phyloP scores from a whole-genome alignment of 1,140 invertebrate genomes.

The Trialeurodes vaporariorum region DNA sequence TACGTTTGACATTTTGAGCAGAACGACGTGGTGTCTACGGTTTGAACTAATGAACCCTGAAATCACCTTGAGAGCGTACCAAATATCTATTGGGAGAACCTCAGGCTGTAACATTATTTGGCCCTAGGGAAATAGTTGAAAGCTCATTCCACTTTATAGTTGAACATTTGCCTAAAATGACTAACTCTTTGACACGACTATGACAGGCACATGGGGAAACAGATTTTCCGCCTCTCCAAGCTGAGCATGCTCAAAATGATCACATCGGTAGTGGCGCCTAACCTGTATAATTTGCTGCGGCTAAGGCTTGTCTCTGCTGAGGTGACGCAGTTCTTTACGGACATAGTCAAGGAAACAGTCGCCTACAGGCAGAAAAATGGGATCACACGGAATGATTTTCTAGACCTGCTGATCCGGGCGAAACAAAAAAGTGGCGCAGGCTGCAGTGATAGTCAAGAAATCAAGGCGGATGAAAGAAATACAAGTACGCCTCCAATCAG shows the following conservation, averaged over 20 bases:
- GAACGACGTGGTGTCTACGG: too few species aligned
- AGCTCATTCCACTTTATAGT: too few species aligned
- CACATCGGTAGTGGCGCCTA: conserved; percentile 7
- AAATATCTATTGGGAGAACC: too few species aligned
- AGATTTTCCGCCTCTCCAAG: conserved; percentile 20
- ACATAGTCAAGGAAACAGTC: conserved; percentile 35
- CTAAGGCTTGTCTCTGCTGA: conserved; percentile 17
- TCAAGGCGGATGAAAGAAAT: conserved; percentile 30
- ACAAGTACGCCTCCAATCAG: conserved; percentile 38
- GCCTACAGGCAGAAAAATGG: conserved; percentile 35
- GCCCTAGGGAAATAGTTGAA: too few species aligned
- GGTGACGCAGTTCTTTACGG: conserved; percentile 36
- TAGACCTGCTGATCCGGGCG: conserved; percentile 38
- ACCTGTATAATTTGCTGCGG: conserved; percentile 8
- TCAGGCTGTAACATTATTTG: too few species aligned
- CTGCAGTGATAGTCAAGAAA: conserved; percentile 13
- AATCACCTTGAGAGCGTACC: too few species aligned
- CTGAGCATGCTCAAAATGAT: conserved; percentile 11
- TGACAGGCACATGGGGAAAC: conserved; percentile 22
- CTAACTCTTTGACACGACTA: too few species aligned
- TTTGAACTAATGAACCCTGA: too few species aligned
- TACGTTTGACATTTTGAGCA: too few species aligned
- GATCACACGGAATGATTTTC: conserved; percentile 37
- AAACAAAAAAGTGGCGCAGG: conserved; percentile 30
- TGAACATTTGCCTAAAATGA: too few species aligned